Evolutionary conservation across 2,113 vertebrate genomes (phyloP).

Genomic region (Rhinopomastus cyanomelas): DNA sequence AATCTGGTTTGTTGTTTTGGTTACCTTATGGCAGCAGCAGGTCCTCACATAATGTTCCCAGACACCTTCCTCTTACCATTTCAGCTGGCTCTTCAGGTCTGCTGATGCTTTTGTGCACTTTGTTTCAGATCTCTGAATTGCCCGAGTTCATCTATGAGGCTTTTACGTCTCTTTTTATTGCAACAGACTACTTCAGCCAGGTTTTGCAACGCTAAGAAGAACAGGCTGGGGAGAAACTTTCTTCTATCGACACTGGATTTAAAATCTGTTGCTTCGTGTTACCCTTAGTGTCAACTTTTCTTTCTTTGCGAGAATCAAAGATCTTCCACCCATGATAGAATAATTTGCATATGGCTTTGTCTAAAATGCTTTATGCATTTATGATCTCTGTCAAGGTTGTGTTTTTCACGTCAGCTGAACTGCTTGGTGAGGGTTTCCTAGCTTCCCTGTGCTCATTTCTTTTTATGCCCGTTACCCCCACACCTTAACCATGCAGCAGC

Average conservation of each 20-base stretch:
- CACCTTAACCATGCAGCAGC: background rate
- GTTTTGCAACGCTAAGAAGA: background rate
- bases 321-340: background rate
- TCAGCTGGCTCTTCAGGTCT: background rate
- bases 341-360: background rate
- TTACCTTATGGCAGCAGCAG: background rate
- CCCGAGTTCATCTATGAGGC: background rate
- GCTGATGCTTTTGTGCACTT: background rate
- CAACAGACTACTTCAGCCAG: background rate
- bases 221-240: background rate
- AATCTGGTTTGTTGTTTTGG: background rate
- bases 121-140: background rate
- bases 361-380: background rate
- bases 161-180: background rate
- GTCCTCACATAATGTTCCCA: accelerated
- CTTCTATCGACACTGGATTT: background rate
- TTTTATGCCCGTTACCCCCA: accelerated
- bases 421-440: background rate
- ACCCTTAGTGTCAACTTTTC: background rate
- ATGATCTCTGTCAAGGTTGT: background rate
- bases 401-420: background rate
- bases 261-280: background rate
- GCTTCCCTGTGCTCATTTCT: background rate
- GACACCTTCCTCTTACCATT: background rate
- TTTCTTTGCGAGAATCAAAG: background rate